Evolutionary conservation across 2,888 invertebrate genomes (phyloP).

Genomic region (Auanema freiburgensis): DNA sequence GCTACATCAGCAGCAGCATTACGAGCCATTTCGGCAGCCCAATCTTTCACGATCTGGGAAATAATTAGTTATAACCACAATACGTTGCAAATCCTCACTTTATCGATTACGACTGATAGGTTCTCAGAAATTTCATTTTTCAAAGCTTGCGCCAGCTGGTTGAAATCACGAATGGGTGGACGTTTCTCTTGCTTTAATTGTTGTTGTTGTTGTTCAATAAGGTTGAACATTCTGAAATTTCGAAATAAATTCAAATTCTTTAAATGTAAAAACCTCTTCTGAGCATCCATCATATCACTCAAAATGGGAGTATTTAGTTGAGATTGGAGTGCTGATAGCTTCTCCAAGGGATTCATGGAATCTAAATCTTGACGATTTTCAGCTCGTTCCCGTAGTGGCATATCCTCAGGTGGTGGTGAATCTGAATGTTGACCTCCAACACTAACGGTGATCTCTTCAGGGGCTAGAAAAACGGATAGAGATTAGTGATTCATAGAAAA

Average conservation of each 20-base stretch:
- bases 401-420: neutral
- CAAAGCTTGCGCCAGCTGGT: constrained; percentile 84
- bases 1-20: constrained; percentile 19
- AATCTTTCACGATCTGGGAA: constrained; percentile 29
- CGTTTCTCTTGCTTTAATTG: constrained; percentile 18
- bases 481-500: neutral
- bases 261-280: constrained; percentile 4
- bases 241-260: constrained; percentile 2
- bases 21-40: constrained; percentile 28
- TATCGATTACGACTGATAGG: constrained; percentile 82
- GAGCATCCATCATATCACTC: constrained; percentile 23
- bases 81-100: constrained; percentile 68
- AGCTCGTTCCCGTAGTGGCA: neutral
- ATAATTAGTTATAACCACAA: constrained; percentile 4
- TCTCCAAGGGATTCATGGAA: constrained; percentile 17
- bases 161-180: constrained; percentile 63
- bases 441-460: constrained; percentile 7
- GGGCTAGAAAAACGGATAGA: neutral
- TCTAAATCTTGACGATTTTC: constrained; percentile 18
- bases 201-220: neutral
- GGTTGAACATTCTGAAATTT: neutral
- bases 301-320: constrained; percentile 32
- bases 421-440: neutral
- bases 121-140: constrained; percentile 87
- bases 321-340: constrained; percentile 32